These are phyloP conservation scores for Holacanthus passer DNA, from an alignment of 2,113 vertebrate genomes.

Conservation along the genomic window DNA sequence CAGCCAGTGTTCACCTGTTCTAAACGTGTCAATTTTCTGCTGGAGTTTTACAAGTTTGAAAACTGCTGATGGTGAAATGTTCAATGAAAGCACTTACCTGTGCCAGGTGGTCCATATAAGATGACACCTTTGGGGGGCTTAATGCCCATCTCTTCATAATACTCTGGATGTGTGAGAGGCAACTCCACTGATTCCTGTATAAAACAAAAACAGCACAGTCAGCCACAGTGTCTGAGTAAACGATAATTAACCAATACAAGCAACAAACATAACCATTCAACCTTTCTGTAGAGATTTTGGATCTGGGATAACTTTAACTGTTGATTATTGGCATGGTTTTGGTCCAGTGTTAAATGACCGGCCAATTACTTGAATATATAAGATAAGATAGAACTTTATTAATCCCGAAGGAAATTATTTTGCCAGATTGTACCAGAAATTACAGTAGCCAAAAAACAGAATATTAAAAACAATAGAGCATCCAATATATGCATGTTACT, in stretches of 20 bases:
- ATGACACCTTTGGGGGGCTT: slow-evolving; percentile 99
- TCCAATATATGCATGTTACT: background rate
- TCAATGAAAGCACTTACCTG: slow-evolving; percentile 84
- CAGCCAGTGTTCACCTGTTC: no score
- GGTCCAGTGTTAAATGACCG: background rate
- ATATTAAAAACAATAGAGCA: no score
- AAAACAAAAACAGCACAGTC: slow-evolving; percentile 25
- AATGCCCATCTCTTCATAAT: slow-evolving; percentile 99
- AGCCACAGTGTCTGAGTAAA: background rate
- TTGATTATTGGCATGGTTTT: background rate
- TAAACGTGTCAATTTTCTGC: no score
- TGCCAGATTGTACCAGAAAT: no score
- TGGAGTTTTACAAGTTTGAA: no score
- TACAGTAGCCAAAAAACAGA: no score
- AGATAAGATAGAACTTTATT: no score
- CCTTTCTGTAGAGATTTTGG: no score
- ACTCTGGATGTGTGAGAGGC: slow-evolving; percentile 97
- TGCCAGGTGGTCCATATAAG: slow-evolving; percentile 95
- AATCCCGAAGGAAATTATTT: no score
- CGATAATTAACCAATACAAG: background rate
- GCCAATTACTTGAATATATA: background rate
- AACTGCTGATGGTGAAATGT: background rate
- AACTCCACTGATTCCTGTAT: slow-evolving; percentile 97
- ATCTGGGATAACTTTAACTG: background rate
- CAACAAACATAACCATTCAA: background rate